Conservation (phyloP, 2,888 invertebrate genomes). For the Mythimna vitellina region DNA sequence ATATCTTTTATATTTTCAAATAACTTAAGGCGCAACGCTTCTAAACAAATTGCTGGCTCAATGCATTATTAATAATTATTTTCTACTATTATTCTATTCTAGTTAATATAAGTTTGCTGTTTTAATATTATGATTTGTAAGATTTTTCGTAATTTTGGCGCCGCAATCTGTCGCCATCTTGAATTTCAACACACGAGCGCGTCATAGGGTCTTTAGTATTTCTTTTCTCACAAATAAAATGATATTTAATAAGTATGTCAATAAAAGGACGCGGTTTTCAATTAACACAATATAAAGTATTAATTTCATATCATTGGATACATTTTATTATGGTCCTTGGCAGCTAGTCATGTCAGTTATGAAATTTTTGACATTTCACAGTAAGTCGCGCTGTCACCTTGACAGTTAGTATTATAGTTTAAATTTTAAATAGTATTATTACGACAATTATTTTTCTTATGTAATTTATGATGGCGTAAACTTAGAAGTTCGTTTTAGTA, state of each 20-base stretch:
- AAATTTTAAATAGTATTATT: slow-evolving; percentile 69
- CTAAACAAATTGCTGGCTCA: slow-evolving; percentile 82
- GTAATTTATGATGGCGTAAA: slow-evolving; percentile 88
- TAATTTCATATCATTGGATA: slow-evolving; percentile 62
- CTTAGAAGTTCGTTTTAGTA: slow-evolving; percentile 87
- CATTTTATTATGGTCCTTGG: slow-evolving; percentile 73
- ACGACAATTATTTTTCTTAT: slow-evolving; percentile 75
- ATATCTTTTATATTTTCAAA: slow-evolving; percentile 69
- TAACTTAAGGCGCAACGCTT: slow-evolving; percentile 76
- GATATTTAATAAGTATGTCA: slow-evolving; percentile 45
- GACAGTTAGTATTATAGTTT: slow-evolving; percentile 76
- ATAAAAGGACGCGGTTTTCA: slow-evolving; percentile 52
- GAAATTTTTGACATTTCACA: slow-evolving; percentile 76
- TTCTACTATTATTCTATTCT: slow-evolving; percentile 64
- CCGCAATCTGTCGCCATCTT: slow-evolving; percentile 58
- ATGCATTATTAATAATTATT: slow-evolving; percentile 77
- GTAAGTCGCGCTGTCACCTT: slow-evolving; percentile 67
- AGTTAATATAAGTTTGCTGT: slow-evolving; percentile 68
- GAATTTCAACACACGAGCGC: slow-evolving; percentile 51
- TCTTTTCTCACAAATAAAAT: slow-evolving; percentile 51
- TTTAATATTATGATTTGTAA: slow-evolving; percentile 57
- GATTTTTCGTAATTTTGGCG: slow-evolving; percentile 55
- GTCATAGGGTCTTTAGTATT: slow-evolving; percentile 38
- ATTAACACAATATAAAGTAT: slow-evolving; percentile 59
- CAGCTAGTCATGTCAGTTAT: slow-evolving; percentile 87